Base-by-base conservation (phyloP, 2,888 invertebrate genomes). In the Deilephila porcellus region DNA sequence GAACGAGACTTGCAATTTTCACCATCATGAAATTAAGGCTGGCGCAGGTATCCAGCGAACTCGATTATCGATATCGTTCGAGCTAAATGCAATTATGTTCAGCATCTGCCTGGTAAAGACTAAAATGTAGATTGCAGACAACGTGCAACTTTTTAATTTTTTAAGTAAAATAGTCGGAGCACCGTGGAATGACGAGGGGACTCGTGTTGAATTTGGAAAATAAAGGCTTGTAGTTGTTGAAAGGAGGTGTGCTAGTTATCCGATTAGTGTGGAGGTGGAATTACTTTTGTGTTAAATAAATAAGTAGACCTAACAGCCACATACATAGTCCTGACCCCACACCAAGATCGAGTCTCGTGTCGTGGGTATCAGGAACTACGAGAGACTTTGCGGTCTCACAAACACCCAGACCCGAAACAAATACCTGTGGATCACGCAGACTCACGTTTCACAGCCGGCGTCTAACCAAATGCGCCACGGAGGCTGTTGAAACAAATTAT, bases 61-160 rank as follows among this genome's bases (percentile, higher is more conserved):
- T 80, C 77, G 77, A 80, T 80, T 78, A 80, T 64, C 72, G 74
- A 72, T 75, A 76, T 76, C 78, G 77, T 63, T 71, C 74, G 59
- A 74, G 70, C 71, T 75, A 70, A 77, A 79, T 76, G 76, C 76
- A 79, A 78, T 78, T 79, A 79, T 77, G 75, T 71, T 60, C 71
- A 70, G 73, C 75, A 75, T 71, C 76, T 76, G 76, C 73, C 64
- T 53, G 62, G 60, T 75, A 34, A 53, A 67, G 71, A 73, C 71
- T 71, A 72, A n/a, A 72, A 72, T 72, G 63, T 19, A 59, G 71
- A 73, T 71, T 56, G 34, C 59, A 25, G 56, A 63, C 59, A 25
- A 19, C 11, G 59, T 64, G 59, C 56, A 73, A 73, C 64, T 73
- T 73, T 72, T 67, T 73, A 67, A 67, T 67, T 59, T 59, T 73